Evolutionary conservation across 2,113 vertebrate species (phyloP).

Genomic region (Stigmatopora argus): DNA sequence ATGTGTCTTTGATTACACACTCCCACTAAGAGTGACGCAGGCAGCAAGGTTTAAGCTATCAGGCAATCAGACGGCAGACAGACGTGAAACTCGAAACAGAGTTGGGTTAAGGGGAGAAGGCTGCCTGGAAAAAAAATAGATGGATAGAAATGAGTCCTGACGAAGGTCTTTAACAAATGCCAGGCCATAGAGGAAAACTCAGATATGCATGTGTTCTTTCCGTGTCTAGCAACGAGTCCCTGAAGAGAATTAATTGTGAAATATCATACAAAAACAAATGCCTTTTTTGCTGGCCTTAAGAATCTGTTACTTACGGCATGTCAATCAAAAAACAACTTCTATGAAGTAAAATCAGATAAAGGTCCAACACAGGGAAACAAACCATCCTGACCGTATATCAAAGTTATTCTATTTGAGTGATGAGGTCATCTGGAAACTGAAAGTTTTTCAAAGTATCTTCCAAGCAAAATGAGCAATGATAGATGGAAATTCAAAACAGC

Average conservation of each 20-base stretch:
- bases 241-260: slow-evolving; percentile 45
- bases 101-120: slow-evolving; percentile 33
- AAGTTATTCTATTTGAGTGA: slow-evolving; percentile 12
- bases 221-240: slow-evolving; percentile 25
- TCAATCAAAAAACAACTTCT: slow-evolving; percentile 39
- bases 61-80: slow-evolving; percentile 69
- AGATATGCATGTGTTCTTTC: slow-evolving; percentile 47
- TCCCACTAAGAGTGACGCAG: slow-evolving; percentile 54
- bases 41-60: slow-evolving; percentile 69
- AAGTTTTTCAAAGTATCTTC: slow-evolving; percentile 8
- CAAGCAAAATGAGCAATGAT: slow-evolving; percentile 9
- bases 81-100: slow-evolving; percentile 72
- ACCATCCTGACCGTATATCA: slow-evolving; percentile 24
- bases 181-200: slow-evolving; percentile 47
- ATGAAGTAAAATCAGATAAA: slow-evolving; percentile 33
- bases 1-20: slow-evolving; percentile 74
- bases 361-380: slow-evolving; percentile 27
- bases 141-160: slow-evolving; percentile 36
- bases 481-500: slow-evolving; percentile 31
- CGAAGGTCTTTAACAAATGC: slow-evolving; percentile 57
- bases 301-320: slow-evolving; percentile 28
- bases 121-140: slow-evolving; percentile 39
- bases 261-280: slow-evolving; percentile 43
- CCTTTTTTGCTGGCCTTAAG: slow-evolving; percentile 38
- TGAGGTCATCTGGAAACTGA: slow-evolving; percentile 24